phyloP scores from a whole-genome alignment of 2,888 invertebrate genomes.

The Nemotelus nigrinus region DNA sequence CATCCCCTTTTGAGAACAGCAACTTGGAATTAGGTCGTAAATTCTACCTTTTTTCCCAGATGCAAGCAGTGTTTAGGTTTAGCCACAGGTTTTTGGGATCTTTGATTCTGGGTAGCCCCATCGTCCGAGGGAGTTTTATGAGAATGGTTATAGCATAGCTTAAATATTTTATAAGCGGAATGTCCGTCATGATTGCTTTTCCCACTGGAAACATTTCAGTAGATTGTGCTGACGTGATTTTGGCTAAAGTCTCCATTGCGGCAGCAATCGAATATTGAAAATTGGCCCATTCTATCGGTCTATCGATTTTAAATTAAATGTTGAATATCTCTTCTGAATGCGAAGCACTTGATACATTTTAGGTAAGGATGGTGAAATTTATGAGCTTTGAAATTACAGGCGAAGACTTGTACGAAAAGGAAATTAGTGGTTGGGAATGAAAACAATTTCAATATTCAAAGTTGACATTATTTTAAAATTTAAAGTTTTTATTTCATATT shows the following conservation, averaged over 20 bases:
- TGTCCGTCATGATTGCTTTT: constrained; percentile 47
- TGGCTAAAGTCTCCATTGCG: background rate
- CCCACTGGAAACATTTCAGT: constrained; percentile 44
- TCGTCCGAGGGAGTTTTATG: constrained; percentile 20
- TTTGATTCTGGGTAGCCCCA: background rate
- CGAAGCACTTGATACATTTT: constrained; percentile 18
- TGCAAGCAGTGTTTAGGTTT: constrained; percentile 14
- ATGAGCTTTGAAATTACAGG: too few species aligned
- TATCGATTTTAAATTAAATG: constrained; percentile 36
- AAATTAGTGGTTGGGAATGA: too few species aligned
- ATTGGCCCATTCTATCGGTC: background rate
- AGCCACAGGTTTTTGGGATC: constrained; percentile 5
- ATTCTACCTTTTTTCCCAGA: constrained; percentile 37
- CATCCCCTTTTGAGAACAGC: background rate
- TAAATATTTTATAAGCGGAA: constrained; percentile 49
- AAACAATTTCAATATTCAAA: too few species aligned
- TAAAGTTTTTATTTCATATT: too few species aligned
- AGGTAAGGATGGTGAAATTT: background rate
- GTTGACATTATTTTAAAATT: too few species aligned
- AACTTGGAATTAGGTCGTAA: constrained; percentile 32
- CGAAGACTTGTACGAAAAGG: too few species aligned
- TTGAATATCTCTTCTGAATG: constrained; percentile 14
- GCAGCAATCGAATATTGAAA: background rate
- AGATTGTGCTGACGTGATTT: constrained; percentile 46
- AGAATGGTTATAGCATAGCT: constrained; percentile 40